Conservation (phyloP, 2,797 vertebrate species). For the Sylvilagus floridanus region DNA sequence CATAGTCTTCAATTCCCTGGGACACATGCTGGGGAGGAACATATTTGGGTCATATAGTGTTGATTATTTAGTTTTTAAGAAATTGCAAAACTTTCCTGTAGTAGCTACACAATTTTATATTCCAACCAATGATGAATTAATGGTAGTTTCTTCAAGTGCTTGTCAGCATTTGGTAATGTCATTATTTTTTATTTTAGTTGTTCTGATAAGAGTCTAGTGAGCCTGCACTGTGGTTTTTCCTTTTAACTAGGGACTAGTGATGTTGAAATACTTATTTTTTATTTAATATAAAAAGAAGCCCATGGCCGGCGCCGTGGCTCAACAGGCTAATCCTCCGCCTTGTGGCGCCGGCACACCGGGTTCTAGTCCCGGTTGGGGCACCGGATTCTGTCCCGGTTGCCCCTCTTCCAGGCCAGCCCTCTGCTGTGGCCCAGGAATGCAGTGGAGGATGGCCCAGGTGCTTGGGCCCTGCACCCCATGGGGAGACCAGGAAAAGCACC, state of each 20-base stretch:
- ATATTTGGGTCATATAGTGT: not conserved
- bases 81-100: not conserved
- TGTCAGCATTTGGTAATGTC: not conserved
- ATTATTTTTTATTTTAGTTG: not conserved
- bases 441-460: too few species aligned
- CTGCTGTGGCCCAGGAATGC: too few species aligned
- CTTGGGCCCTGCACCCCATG: too few species aligned
- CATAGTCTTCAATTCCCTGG: not conserved
- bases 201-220: not conserved
- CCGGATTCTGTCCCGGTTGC: too few species aligned
- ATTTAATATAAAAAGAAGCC: too few species aligned
- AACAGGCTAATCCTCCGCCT: too few species aligned
- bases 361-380: too few species aligned
- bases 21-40: not conserved
- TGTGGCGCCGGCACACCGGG: too few species aligned
- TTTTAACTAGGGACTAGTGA: not conserved
- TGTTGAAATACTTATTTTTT: not conserved
- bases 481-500: too few species aligned
- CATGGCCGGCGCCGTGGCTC: too few species aligned
- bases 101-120: not conserved
- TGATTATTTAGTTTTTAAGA: slow-evolving; percentile 33
- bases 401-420: too few species aligned
- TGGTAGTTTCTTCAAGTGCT: not conserved
- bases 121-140: not conserved
- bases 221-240: not conserved